phyloP scores from a whole-genome alignment of 35 echinoderm and acorn worm species.

The Apostichopus japonicus region DNA sequence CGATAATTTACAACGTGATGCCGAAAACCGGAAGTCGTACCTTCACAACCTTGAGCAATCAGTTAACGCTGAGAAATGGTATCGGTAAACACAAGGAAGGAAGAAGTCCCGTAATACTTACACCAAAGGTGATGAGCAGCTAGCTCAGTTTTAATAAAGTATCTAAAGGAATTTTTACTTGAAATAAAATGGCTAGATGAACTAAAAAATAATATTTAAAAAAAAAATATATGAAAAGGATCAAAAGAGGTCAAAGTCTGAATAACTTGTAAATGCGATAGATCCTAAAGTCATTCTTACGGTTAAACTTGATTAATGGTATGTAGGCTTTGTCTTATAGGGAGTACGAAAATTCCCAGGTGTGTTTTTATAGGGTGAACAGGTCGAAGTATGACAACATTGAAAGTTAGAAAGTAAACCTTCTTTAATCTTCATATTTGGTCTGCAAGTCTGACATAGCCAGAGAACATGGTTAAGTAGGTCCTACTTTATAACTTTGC shows the following conservation, averaged over 20 bases:
- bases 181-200: too few relatives aligned
- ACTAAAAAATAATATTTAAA: too few relatives aligned
- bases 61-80: too few relatives aligned
- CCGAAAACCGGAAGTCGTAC: constrained; percentile 43
- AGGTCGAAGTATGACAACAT: not conserved
- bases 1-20: constrained; percentile 35
- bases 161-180: too few relatives aligned
- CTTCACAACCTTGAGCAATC: not conserved
- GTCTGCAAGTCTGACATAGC: not conserved
- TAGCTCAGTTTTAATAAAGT: too few relatives aligned
- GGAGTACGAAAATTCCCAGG: not conserved
- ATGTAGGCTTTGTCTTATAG: not conserved
- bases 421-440: not conserved
- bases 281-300: not conserved
- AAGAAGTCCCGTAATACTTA: too few relatives aligned
- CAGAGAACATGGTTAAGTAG: not conserved
- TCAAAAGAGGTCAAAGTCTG: not conserved
- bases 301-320: not conserved
- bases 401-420: not conserved
- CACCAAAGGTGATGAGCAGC: too few relatives aligned
- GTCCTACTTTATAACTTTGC: too few relatives aligned
- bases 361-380: not conserved
- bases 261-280: not conserved
- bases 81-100: too few relatives aligned
- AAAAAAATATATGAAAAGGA: not conserved